These are phyloP conservation scores for Eupithecia exiguata DNA, from an alignment of 2,888 invertebrate genomes.

Conservation along the genomic window DNA sequence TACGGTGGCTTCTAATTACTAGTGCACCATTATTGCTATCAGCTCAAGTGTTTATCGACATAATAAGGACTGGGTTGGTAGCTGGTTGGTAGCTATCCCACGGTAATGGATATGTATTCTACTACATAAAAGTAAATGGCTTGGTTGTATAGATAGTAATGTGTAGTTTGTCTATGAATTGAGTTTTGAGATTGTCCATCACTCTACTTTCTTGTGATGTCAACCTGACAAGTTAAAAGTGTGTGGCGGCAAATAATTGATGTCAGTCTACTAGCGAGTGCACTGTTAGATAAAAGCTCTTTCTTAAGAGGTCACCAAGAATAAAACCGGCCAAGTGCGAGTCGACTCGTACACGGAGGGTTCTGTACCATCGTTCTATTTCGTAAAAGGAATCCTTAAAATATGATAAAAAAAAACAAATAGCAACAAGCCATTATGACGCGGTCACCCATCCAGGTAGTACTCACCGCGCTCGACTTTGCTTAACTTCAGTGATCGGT, in stretches of 20 bases:
- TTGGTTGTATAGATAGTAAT: neutral
- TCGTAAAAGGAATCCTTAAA: too few species aligned
- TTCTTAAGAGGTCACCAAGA: too few species aligned
- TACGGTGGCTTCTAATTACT: slow-evolving; percentile 39
- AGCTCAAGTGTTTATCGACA: slow-evolving; percentile 38
- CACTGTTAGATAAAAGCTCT: too few species aligned
- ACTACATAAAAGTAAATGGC: neutral
- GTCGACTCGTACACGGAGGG: too few species aligned
- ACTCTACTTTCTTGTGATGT: neutral
- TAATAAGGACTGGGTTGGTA: slow-evolving; percentile 36
- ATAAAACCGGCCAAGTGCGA: too few species aligned
- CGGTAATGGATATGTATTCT: slow-evolving; percentile 37
- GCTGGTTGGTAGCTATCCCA: slow-evolving; percentile 42
- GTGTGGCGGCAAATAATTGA: neutral
- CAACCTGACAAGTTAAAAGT: neutral
- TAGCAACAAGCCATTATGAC: too few species aligned
- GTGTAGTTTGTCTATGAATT: neutral
- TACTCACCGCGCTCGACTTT: too few species aligned
- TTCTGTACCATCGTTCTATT: too few species aligned
- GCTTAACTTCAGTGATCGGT: too few species aligned
- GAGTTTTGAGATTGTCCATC: neutral
- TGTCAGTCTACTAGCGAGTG: neutral
- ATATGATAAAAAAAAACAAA: too few species aligned
- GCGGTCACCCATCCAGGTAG: too few species aligned
- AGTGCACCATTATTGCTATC: slow-evolving; percentile 32